Conservation (phyloP, 2,797 vertebrate genomes). For the Tolypeutes matacus region DNA sequence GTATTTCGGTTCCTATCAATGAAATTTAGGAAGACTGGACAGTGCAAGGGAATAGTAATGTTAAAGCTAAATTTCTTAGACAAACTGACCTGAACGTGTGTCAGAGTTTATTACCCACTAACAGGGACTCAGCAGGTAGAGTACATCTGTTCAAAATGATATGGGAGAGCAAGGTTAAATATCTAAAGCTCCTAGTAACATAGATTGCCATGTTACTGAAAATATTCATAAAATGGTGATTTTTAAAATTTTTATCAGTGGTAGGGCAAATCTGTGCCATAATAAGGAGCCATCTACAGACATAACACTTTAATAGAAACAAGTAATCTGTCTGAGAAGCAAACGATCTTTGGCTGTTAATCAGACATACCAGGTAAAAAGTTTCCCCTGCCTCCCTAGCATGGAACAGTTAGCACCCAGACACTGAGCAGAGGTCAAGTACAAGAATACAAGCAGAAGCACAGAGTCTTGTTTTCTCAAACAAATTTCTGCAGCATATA, state of each 20-base stretch:
- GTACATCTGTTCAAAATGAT: background rate
- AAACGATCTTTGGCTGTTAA: background rate
- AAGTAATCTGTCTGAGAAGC: background rate
- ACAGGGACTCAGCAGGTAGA: background rate
- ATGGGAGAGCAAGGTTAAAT: background rate
- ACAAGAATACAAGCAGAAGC: background rate
- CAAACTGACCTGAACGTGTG: background rate
- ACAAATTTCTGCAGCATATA: background rate
- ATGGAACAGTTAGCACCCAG: background rate
- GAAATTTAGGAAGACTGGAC: background rate
- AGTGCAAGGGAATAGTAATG: background rate
- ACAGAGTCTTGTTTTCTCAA: background rate
- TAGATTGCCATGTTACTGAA: background rate
- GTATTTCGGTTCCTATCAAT: background rate
- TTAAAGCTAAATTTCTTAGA: background rate
- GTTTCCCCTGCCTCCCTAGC: background rate
- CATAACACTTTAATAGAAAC: background rate
- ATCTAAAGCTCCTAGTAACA: background rate
- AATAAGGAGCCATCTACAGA: background rate
- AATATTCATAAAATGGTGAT: background rate
- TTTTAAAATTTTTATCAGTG: background rate
- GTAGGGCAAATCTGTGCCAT: background rate
- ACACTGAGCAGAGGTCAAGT: background rate
- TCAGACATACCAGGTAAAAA: conserved; percentile 15
- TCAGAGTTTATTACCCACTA: conserved; percentile 14